Conservation (phyloP, 2,888 invertebrate species). For the Eucera pruinosa region DNA sequence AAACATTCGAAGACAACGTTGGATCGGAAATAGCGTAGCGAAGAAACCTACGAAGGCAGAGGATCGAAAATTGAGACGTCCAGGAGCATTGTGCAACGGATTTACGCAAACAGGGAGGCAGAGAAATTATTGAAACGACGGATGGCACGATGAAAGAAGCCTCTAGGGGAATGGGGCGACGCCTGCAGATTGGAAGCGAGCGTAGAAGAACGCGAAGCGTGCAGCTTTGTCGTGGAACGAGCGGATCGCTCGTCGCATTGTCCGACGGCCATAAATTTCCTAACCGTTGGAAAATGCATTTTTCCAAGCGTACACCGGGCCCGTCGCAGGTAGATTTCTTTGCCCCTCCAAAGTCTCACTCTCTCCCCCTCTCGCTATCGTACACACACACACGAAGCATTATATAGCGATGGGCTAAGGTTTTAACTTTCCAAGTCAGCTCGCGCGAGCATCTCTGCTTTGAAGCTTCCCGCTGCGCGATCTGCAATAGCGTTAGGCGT, state of each 20-base stretch:
- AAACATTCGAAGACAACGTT: background rate
- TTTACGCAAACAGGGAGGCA: conserved; percentile 62
- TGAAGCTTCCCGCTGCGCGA: conserved; percentile 70
- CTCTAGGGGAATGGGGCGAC: background rate
- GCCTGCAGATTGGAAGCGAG: conserved; percentile 35
- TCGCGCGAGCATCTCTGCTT: conserved; percentile 33
- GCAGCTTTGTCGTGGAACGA: conserved; percentile 63
- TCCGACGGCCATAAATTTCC: conserved; percentile 79
- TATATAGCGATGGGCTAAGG: conserved; percentile 26
- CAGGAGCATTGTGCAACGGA: conserved; percentile 57
- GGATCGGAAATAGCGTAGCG: background rate
- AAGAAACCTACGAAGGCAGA: background rate
- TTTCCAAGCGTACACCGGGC: conserved; percentile 75
- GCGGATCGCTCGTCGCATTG: conserved; percentile 74
- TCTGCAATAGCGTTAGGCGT: conserved; percentile 61
- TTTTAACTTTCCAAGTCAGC: conserved; percentile 60
- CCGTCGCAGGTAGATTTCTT: conserved; percentile 61
- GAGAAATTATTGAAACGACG: conserved; percentile 69
- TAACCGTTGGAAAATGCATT: conserved; percentile 80
- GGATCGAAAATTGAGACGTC: conserved; percentile 65
- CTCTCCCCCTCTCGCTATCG: conserved; percentile 14
- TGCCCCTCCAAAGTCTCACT: conserved; percentile 14
- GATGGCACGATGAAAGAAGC: conserved; percentile 35
- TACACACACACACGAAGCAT: conserved; percentile 7
- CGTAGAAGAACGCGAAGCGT: conserved; percentile 31